Conservation (phyloP, 2,797 vertebrate species). For the Melanotaenia nigrans region DNA sequence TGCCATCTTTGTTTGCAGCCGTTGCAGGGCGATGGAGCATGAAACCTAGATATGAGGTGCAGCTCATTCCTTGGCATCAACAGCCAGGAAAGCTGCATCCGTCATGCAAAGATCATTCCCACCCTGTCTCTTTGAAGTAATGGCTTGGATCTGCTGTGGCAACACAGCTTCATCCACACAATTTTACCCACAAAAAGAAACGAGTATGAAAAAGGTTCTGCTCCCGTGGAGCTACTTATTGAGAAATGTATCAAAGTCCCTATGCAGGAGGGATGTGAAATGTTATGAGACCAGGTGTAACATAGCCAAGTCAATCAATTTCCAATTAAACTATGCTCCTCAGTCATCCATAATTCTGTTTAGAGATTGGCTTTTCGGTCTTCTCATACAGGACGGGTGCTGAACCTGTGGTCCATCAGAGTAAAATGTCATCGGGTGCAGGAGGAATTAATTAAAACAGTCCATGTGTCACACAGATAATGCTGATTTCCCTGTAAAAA, state of each 20-base stretch:
- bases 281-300: conserved; percentile 72
- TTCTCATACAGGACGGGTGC: conserved; percentile 58
- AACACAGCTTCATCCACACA: conserved; percentile 61
- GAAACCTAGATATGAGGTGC: conserved; percentile 46
- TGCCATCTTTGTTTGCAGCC: conserved; percentile 29
- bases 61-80: conserved; percentile 47
- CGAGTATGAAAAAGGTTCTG: conserved; percentile 36
- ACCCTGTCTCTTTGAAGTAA: conserved; percentile 78
- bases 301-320: conserved; percentile 74
- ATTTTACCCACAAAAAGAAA: conserved; percentile 51
- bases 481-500: conserved; percentile 32
- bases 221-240: conserved; percentile 37
- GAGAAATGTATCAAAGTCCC: conserved; percentile 56
- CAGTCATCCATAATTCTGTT: conserved; percentile 68
- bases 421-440: conserved; percentile 50
- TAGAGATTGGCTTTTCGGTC: conserved; percentile 69
- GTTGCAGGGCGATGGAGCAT: conserved; percentile 36
- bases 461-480: conserved; percentile 48
- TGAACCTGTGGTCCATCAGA: conserved; percentile 53
- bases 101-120: conserved; percentile 79
- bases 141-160: conserved; percentile 67
- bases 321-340: conserved; percentile 67
- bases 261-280: conserved; percentile 53
- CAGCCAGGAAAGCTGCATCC: conserved; percentile 75
- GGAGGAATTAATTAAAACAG: conserved; percentile 59